Evolutionary conservation across 2,113 vertebrate species (phyloP).

Genomic region (Crypturellus undulatus): DNA sequence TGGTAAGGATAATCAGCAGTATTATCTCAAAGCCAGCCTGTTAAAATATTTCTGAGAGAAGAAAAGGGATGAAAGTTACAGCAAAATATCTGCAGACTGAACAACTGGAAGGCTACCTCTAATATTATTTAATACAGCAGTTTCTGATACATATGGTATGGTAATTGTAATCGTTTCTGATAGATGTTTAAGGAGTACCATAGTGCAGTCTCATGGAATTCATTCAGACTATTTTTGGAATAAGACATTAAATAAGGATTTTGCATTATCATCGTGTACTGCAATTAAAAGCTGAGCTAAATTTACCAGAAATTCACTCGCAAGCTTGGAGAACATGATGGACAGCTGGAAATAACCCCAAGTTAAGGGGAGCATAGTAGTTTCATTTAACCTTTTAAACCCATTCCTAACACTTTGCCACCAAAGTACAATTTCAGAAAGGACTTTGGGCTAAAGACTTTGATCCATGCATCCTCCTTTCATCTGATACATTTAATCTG

Average conservation of each 20-base stretch:
- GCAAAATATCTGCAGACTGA: neutral
- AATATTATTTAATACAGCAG: neutral
- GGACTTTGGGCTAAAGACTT: neutral
- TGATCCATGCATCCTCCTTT: neutral
- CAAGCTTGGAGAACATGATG: neutral
- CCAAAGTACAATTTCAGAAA: neutral
- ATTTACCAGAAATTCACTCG: neutral
- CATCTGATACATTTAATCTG: neutral
- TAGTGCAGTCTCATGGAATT: neutral
- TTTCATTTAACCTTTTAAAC: neutral
- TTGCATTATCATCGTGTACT: neutral
- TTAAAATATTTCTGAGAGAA: neutral
- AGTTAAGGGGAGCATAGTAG: neutral
- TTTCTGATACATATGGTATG: neutral
- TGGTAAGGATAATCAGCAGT: neutral
- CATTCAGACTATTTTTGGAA: neutral
- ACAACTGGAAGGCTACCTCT: neutral
- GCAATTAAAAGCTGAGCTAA: neutral
- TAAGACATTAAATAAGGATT: neutral
- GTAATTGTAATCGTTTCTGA: neutral
- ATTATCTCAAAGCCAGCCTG: neutral
- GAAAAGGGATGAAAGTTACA: neutral
- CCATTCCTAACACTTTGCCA: neutral
- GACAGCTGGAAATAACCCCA: neutral
- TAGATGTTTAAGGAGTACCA: neutral